Base-by-base conservation (phyloP, 2,888 invertebrate species). In the Macrosoma leucophasiata region DNA sequence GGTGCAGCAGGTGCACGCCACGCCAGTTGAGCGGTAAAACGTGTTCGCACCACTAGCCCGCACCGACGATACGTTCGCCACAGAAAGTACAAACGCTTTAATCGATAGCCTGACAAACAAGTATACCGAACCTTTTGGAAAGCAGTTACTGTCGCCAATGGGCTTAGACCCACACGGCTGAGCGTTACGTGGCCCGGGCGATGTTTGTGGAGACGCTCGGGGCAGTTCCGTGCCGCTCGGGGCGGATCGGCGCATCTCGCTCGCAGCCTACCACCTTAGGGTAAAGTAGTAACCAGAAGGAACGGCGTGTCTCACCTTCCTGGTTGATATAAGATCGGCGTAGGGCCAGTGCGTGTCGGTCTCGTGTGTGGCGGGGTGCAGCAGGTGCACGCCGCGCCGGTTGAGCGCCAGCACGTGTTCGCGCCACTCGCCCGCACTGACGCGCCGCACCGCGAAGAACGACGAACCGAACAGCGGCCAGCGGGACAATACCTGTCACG, bases 381-480 rank as follows among this genome's bases (percentile, higher is more conserved):
- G 88, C 82, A 98, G 96, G 62, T 96, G 93, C 21, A 98, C 95
- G 22, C 98, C 98, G 57, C 93, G 90, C 50, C 95, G 86, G 86
- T 98, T 98, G 36, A 98, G 88, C 17, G 97, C 97, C 62, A 98
- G 85, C 69, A 97, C 95, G 69, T 96, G 91, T 60, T 97, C 97
- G 48, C 91, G 89, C 86, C 91, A 91, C 66, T 91, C 90, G 48
- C 84, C 79, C 24, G 82, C 48, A 90, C 92, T 41, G 59, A 94
- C 92, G 55, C 94, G 88, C 56, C 94, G 96, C 32, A 98, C 95
- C 9, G 96, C 95, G 85, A 98, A 99, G 90, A 98, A 98, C 52
- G 97, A 97, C 43, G 97, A 97, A 9, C 98, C 98, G 84, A 98
- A 98, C 34, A 98, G 85, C 25, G 95, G 93, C 98, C 98, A 98